Conservation (phyloP, 2,113 vertebrate species). For the Ceuthmochares aereus region DNA sequence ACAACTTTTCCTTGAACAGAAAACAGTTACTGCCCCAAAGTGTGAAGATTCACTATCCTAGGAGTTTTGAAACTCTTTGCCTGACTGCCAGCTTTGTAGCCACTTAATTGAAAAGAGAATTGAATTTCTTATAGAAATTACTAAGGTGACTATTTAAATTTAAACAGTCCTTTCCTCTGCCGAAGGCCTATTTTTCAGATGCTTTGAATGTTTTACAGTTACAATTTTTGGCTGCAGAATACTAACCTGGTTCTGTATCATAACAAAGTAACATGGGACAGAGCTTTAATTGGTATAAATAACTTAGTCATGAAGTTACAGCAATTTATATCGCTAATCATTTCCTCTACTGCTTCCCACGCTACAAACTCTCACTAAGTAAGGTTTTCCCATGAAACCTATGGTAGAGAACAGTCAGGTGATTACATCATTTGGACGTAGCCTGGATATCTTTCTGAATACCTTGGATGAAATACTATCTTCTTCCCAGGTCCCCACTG, state of each 20-base stretch:
- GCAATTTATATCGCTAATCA: background rate
- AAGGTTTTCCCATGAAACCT: background rate
- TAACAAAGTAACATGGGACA: background rate
- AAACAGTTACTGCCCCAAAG: background rate
- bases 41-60: rapidly evolving
- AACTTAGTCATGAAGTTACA: background rate
- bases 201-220: background rate
- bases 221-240: background rate
- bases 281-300: background rate
- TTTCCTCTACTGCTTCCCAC: background rate
- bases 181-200: background rate
- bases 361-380: background rate
- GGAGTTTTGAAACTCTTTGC: background rate
- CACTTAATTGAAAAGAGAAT: background rate
- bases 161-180: background rate
- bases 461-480: background rate
- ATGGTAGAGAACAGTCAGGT: background rate
- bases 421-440: background rate
- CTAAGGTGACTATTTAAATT: background rate
- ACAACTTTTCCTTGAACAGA: background rate
- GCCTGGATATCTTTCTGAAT: background rate
- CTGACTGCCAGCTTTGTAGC: background rate
- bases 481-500: background rate
- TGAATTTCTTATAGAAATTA: background rate
- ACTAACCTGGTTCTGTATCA: background rate